Evolutionary conservation across 2,113 vertebrate genomes (phyloP).

Genomic region (Meles meles): DNA sequence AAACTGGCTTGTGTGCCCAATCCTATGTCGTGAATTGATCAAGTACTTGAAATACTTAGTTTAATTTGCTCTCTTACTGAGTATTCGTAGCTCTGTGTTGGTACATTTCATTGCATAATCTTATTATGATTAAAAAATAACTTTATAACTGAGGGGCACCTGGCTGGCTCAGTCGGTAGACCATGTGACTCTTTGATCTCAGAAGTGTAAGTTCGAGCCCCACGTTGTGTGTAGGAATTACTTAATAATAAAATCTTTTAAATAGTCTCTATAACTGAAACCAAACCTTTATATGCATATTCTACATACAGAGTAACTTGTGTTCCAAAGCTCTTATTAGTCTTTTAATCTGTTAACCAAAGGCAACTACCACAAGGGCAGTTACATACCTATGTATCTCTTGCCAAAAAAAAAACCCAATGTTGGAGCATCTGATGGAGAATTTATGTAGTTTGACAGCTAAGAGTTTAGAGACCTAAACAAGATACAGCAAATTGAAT

Average conservation of each 20-base stretch:
- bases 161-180: background rate
- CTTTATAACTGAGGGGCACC: background rate
- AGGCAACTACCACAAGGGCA: background rate
- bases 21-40: background rate
- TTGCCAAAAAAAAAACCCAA: background rate
- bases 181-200: background rate
- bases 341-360: background rate
- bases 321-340: background rate
- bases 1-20: background rate
- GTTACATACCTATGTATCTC: background rate
- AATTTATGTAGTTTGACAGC: background rate
- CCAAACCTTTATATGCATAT: background rate
- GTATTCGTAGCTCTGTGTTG: background rate
- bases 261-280: background rate
- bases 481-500: background rate
- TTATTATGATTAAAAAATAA: background rate
- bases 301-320: background rate
- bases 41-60: background rate
- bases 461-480: background rate
- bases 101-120: background rate
- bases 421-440: background rate
- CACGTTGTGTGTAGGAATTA: background rate
- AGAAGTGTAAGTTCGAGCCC: background rate
- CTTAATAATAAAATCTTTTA: background rate
- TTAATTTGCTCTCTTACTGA: background rate